Base-by-base conservation (phyloP, 1,140 invertebrate species). In the Listronotus oregonensis region DNA sequence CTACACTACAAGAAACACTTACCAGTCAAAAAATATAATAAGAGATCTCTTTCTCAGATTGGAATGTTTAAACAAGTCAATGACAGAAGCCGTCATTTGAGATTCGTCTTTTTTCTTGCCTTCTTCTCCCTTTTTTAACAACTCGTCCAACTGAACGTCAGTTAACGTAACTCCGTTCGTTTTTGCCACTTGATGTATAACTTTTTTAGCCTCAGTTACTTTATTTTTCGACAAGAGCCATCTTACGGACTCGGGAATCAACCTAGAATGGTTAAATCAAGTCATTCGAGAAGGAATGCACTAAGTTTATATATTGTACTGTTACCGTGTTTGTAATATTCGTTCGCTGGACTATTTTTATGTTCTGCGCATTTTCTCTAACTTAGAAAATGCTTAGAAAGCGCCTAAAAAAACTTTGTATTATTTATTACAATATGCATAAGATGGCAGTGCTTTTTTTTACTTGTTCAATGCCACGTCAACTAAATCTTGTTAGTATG, bases 11-110 rank as follows among this genome's bases (percentile, higher is more conserved):
- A 55, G 15, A 34, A 47, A 66, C 56, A 77, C 78, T 79, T 84
- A 88, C 88, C 90, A 92, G 71, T 89, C 85, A 74, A 90, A 91
- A 77, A 91, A 92, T 57, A 92, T 83, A 50, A 90, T 82, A 3
- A 91, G 67, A 46, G 89, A 87, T 72, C 90, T 86, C 44, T 85
- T 84, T 18, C 90, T 82, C 17, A 94, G 78, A 73, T 88, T 88
- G 1, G 86, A 84, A 73, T 90, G 87, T 58, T 83, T 83, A 56
- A 93, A 86, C 4, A 93, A 79, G 75, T 90, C 89, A 15, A 90
- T 79, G 1, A 89, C 74, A 0, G 85, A 66, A 7, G 64, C 64
- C 9, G 64, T 66, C 42, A 66, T 51, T 21, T 66, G 44, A 3
- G 56, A 14, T 84, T 9, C 86, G 15, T 61, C 80, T 68, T 83